These are phyloP conservation scores for Dolichallabes microphthalmus DNA, from an alignment of 2,113 vertebrate genomes.

Conservation along the genomic window DNA sequence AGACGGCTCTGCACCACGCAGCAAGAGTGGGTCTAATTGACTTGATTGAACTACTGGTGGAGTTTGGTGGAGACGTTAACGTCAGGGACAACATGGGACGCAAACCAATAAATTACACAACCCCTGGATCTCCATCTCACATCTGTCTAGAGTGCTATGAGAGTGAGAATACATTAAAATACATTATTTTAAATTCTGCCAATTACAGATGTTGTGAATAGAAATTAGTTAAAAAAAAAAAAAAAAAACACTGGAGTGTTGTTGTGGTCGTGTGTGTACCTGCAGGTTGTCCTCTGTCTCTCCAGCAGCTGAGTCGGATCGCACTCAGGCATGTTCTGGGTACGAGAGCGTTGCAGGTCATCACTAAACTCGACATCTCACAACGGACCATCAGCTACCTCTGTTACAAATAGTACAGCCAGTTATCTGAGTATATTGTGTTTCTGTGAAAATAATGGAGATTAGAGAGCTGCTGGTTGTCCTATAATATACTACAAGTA, in stretches of 20 bases:
- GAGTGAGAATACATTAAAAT: slow-evolving; percentile 68
- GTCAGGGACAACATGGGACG: slow-evolving; percentile 79
- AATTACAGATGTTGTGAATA: background rate
- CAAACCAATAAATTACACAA: slow-evolving; percentile 79
- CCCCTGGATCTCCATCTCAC: slow-evolving; percentile 68
- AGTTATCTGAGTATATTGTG: background rate
- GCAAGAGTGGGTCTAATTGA: slow-evolving; percentile 77
- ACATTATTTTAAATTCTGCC: too few species aligned
- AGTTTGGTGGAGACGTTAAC: slow-evolving; percentile 83
- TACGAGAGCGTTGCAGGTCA: slow-evolving; percentile 67
- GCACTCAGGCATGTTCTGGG: slow-evolving; percentile 72
- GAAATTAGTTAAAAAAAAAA: background rate
- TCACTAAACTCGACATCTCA: slow-evolving; percentile 76
- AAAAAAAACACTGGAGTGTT: background rate
- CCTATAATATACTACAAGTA: background rate
- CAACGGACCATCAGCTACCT: slow-evolving; percentile 77
- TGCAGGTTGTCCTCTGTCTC: slow-evolving; percentile 78
- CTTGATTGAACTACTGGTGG: slow-evolving; percentile 82
- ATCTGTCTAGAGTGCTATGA: slow-evolving; percentile 78
- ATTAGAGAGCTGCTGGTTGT: background rate
- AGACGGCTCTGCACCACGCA: slow-evolving; percentile 85
- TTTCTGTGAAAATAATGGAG: background rate
- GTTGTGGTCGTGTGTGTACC: background rate
- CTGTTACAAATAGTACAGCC: slow-evolving; percentile 68
- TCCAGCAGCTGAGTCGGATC: slow-evolving; percentile 87